Evolutionary conservation across 2,113 vertebrate species (phyloP), one percentile per base, ranked within the genome.

Genomic region (Neogobius melanostomus): DNA sequence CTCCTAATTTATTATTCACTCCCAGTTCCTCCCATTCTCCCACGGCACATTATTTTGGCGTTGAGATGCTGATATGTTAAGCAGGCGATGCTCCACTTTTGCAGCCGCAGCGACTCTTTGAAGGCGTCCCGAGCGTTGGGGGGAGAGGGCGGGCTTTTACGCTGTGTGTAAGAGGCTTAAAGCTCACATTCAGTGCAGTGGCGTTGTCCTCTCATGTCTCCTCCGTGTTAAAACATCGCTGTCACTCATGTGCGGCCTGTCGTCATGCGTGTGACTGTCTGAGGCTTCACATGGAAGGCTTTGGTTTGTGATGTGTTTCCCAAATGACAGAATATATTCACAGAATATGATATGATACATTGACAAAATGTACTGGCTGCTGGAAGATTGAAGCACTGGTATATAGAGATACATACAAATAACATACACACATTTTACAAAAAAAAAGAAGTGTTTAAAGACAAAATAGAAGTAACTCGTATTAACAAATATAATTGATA

Each of bases 111-210:
- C 8, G 43, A 76, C 52, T 75, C 83, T 85, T 81, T 86, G 81
- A 88, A 86, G 71, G 73, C 63, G 69, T 77, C 47, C 77, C 53
- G 56, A 70, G 64, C 43, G 65, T 48, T 49, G 64, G 36, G 60
- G 57, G 68, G 50, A 68, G 62, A 5, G 53, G 62, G 36, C 53
- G 43, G 62, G 69, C 17, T 72, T 72, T 51, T 72, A 76, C 78
- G 75, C 73, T 72, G 66, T 42, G 51, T 66, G 68, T 83, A 89
- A 89, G 87, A 86, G 72, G 89, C 82, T 91, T 90, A 90, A 82
- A 76, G 28, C 17, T 79, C 82, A 78, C 85, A 84, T 66, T 77
- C 77, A 84, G 72, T 81, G 75, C 82, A 84, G 71, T 59, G 2
- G 49, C 21, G 21, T 2, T 21, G 21, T 21, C 21, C 21, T 21